Base-by-base conservation (phyloP, 2,113 vertebrate genomes). In the Limnothrissa miodon region DNA sequence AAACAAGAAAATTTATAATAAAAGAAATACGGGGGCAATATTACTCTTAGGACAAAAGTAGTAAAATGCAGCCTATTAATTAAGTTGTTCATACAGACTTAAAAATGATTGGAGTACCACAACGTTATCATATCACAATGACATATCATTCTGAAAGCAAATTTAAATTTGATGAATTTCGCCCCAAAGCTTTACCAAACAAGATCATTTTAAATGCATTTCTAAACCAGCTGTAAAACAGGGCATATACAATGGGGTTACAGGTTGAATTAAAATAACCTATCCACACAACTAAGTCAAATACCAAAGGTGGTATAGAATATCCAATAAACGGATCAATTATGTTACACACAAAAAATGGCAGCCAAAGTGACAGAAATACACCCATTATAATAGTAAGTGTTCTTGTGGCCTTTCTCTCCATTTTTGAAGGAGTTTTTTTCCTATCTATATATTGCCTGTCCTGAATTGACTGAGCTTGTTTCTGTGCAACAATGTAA, bases 241-340 rank as follows among this genome's bases (percentile, higher is more conserved):
- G 96, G 1, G 94, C 94, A 82, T 96, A 96, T 87, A 96, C 86
- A 82, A 95, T 87, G 81, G 95, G 95, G 81, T 96, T 96, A 51
- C 95, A 91, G 11, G 91, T 91, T 51, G 95, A 96, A 88, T 96
- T 96, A 85, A 96, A 90, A 80, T 96, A 96, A 66, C 94, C 95
- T 85, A 95, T 93, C 95, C 95, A 96, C 84, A 93, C 88, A 83
- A 96, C 82, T 42, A 83, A 85, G 83, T 96, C 94, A 56, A 56
- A 56, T 56, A 56, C 19, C 51, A 56, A 56, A 7, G 51, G 51
- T 23, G 51, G 51, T 23, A 56, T 56, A 4, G 51, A 56, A 56
- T 56, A 56, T 5, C 51, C 51, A 56, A 56, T 56, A 23, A 56
- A 56, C 21, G 51, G 51, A 56, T 56, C 51, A 56, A 56, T 56